Conservation (phyloP, 2,797 vertebrate genomes). For the Novumbra hubbsi region DNA sequence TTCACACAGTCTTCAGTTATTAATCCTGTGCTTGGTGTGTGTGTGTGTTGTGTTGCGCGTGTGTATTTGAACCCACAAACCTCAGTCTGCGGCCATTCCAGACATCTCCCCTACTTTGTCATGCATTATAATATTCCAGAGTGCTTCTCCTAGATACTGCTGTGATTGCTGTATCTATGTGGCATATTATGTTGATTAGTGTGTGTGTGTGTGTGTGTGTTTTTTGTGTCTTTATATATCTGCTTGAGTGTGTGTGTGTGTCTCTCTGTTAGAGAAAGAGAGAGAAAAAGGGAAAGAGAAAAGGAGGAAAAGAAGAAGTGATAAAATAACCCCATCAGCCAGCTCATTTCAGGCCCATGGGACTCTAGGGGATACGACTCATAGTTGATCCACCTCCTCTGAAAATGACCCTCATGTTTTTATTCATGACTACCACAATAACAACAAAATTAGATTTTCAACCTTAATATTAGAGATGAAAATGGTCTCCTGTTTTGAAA, state of each 20-base stretch:
- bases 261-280: constrained; percentile 25
- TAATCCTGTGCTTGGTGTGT: constrained; percentile 7
- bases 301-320: constrained; percentile 48
- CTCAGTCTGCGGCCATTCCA: constrained; percentile 14
- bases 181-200: constrained; percentile 52
- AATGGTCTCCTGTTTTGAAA: constrained; percentile 62
- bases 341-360: constrained; percentile 70
- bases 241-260: constrained; percentile 37
- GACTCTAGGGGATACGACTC: constrained; percentile 58
- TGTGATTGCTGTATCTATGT: constrained; percentile 57
- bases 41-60: background rate
- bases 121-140: constrained; percentile 48
- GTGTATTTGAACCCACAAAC: too few species aligned
- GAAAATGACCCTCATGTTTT: constrained; percentile 72
- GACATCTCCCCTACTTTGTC: constrained; percentile 41
- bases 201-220: constrained; percentile 17
- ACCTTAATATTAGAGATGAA: constrained; percentile 65
- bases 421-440: constrained; percentile 71
- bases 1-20: background rate
- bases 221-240: constrained; percentile 26
- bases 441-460: constrained; percentile 71
- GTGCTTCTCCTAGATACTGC: constrained; percentile 35
- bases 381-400: constrained; percentile 63
- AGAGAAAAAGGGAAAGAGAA: constrained; percentile 44
- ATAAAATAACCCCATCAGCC: constrained; percentile 52